Conservation (phyloP, 2,888 invertebrate genomes). For the Meghimatium bilineatum region DNA sequence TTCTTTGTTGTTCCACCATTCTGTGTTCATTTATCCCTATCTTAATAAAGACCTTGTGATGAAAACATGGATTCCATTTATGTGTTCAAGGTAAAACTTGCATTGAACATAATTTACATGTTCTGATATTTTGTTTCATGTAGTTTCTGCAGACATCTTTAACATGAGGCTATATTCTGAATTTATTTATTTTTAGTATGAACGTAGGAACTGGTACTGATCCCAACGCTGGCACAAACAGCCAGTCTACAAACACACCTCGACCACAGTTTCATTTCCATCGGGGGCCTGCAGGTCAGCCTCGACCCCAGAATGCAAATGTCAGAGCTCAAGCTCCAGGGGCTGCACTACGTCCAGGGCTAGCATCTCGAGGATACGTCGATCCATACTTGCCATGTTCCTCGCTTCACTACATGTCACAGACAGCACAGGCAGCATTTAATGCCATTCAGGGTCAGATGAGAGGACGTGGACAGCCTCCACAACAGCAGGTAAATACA, state of each 20-base stretch:
- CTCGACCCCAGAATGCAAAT: not conserved
- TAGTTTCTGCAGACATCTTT: too few relatives aligned
- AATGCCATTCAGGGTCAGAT: conserved; percentile 16
- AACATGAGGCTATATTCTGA: too few relatives aligned
- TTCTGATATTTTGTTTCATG: too few relatives aligned
- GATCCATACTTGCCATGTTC: conserved; percentile 67
- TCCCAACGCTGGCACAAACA: not conserved
- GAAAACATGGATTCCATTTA: too few relatives aligned
- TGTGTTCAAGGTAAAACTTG: too few relatives aligned
- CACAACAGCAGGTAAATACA: conserved; percentile 28
- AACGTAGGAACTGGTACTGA: conserved; percentile 22
- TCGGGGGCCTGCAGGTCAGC: not conserved
- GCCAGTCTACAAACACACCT: conserved; percentile 5
- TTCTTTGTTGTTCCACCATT: too few relatives aligned
- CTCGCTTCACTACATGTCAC: conserved; percentile 61
- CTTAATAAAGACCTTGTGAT: too few relatives aligned
- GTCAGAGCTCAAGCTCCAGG: not conserved
- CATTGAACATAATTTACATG: too few relatives aligned
- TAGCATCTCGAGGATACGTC: conserved; percentile 17
- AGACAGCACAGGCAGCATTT: conserved; percentile 42
- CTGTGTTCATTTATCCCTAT: too few relatives aligned
- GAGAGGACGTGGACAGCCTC: not conserved
- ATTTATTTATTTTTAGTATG: too few relatives aligned
- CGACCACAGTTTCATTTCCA: conserved; percentile 28
- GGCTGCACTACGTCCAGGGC: not conserved